Percentiles rank a stretch among this genome's conserved stretches.
phyloP scores from a whole-genome alignment of 2,797 vertebrate genomes.

The Sebastes cheni region DNA sequence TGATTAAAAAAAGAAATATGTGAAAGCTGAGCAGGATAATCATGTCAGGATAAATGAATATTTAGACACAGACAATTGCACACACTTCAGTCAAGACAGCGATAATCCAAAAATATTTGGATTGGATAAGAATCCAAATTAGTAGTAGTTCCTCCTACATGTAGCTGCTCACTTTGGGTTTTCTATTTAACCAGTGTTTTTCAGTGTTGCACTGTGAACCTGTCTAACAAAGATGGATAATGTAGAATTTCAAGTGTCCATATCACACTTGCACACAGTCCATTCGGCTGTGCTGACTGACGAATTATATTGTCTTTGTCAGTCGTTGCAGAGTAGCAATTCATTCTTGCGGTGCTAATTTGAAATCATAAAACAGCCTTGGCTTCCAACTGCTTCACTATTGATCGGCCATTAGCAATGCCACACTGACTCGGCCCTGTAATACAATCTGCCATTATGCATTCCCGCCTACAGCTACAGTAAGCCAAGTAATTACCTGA shows the following conservation, averaged over 20 bases:
- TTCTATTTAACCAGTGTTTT: background rate
- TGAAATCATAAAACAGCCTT: conserved; percentile 62
- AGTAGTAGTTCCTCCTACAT: background rate
- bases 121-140: background rate
- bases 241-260: background rate
- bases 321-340: conserved; percentile 41
- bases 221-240: background rate
- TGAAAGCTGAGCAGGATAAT: background rate
- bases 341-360: conserved; percentile 60
- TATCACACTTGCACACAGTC: background rate
- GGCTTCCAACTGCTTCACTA: conserved; percentile 54
- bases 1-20: background rate
- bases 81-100: background rate
- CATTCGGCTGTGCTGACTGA: background rate
- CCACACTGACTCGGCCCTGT: conserved; percentile 56
- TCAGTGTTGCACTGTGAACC: background rate
- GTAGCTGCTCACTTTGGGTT: background rate
- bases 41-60: background rate
- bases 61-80: background rate
- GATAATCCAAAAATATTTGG: conserved; percentile 9
- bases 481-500: conserved; percentile 53
- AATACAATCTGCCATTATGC: conserved; percentile 57
- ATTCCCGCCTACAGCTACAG: conserved; percentile 43
- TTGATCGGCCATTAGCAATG: conserved; percentile 70
- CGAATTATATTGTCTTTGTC: conserved; percentile 41